Base-by-base conservation (phyloP, 2,113 vertebrate genomes). In the Trematocara stigmaticum region DNA sequence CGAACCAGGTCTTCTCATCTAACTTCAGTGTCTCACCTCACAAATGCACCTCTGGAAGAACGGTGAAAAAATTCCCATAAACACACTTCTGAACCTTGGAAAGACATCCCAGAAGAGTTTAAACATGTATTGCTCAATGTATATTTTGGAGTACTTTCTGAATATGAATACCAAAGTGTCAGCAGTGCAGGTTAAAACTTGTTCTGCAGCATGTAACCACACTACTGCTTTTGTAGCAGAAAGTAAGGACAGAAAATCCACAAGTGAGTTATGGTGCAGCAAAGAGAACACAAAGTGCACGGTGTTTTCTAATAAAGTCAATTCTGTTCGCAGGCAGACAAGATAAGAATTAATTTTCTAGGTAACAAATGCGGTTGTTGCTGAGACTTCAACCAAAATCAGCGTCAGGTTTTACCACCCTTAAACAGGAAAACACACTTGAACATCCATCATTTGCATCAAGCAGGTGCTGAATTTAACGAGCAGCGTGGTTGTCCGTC, bases 41-140 rank as follows among this genome's bases (percentile, higher is more conserved):
- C 34, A 64, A 64, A 7, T 64, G 34, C 34, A 38, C 10, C 0
- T 38, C 10, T 3, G 0, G 0, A 64, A 64, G 34, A 38, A 64
- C 0, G 4, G 16, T 64, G 18, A 66, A 7, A 7, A 66, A 66
- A 38, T 66, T 66, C 34, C 59, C 34, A 64, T 64, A 64, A 64
- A 20, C 18, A 38, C 59, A 64, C 31, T 64, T 38, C 59, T 38
- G 34, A 64, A 64, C 10, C 59, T 12, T 38, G 34, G 59, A 20
- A 66, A 38, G 18, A 66, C 59, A 38, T 66, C 34, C 4, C 59
- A 38, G 59, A 66, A 66, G 59, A 66, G 59, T 38, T 66, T 38
- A 38, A 66, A n/a, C 4, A 38, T 20, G 6, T 38, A 66, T 20
- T 1, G 53, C 49, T 55, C n/a, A 23, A 23, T 35, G 7, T 79